Evolutionary conservation across 2,113 vertebrate genomes (phyloP), one percentile per base, ranked within the genome.

Genomic region (Peromyscus polionotus): DNA sequence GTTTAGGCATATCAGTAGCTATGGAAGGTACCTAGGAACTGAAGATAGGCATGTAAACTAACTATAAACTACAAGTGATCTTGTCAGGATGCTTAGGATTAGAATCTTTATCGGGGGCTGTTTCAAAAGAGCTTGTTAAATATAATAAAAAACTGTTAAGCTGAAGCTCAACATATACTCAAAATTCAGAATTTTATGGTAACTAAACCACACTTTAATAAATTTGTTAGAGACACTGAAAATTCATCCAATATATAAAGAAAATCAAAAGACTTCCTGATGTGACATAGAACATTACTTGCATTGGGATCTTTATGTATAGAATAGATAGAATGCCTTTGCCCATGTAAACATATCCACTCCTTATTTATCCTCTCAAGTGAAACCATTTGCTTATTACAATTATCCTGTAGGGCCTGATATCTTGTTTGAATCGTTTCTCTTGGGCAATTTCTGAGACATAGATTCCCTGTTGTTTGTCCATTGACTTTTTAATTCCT

Each of bases 401-500:
- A 26, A 51, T 92, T 77, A 39, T 72, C 28, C 48, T 77, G 48
- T 36, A 84, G 36, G 16, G 51, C 6, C 20, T 7, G n/a, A n/a
- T 87, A 76, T 72, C 45, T 77, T 92, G n/a, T 85, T 88, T 88
- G 63, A 92, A 88, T 6, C 16, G 68, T 81, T 94, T 93, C 81
- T 73, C 84, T 72, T 90, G 63, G 70, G 57, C n/a, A 94, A 77
- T 85, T 97, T 90, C 79, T 22, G 28, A 84, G 89, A 70, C 72
- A 91, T 57, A 93, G 96, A 95, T 98, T 97, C 94, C 96, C 88
- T 88, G 65, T 83, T 96, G 87, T 95, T 90, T 97, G 75, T 19
- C 80, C 75, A 92, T 88, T 92, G 94, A 95, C 79, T 96, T 97
- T 96, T 95, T 93, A 90, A 95, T 97, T 95, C 93, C 51, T 94